A percentile compares a stretch with the other conserved stretches of the same genome.
phyloP scores from a whole-genome alignment of 2,797 vertebrate species.

The Petrocephalus sullivani region DNA sequence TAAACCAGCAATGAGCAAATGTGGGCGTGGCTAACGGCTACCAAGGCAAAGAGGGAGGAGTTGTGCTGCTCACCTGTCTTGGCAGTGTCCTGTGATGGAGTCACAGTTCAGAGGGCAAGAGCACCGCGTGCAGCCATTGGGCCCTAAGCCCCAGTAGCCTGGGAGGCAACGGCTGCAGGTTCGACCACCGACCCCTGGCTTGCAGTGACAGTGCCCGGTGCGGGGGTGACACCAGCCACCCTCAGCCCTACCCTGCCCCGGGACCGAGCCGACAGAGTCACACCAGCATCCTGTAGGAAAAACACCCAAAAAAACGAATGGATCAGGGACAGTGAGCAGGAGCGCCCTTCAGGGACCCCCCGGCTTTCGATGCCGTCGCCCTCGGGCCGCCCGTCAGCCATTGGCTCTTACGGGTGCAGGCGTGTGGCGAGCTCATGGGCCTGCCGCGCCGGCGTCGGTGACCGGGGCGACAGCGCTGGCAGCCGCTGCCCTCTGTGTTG shows the following conservation, averaged over 20 bases:
- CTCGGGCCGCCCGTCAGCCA: background rate
- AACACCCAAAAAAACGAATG: background rate
- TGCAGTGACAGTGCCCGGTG: constrained; percentile 81
- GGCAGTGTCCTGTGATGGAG: constrained; percentile 63
- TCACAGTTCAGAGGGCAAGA: constrained; percentile 67
- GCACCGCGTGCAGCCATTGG: constrained; percentile 70
- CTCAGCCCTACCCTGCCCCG: constrained; percentile 47
- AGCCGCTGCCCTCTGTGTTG: constrained; percentile 73
- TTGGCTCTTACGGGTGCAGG: constrained; percentile 69
- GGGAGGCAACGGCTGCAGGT: constrained; percentile 69
- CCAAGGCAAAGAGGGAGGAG: background rate
- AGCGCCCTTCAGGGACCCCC: background rate
- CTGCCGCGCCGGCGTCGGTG: constrained; percentile 64
- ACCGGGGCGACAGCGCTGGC: constrained; percentile 71
- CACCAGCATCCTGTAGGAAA: constrained; percentile 70
- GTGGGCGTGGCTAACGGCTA: background rate
- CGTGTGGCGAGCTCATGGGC: constrained; percentile 61
- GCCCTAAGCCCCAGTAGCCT: constrained; percentile 78
- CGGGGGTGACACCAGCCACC: constrained; percentile 70
- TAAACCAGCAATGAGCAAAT: background rate
- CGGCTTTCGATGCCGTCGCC: background rate
- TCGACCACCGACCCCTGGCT: constrained; percentile 67
- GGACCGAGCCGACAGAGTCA: constrained; percentile 65
- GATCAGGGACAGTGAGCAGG: background rate
- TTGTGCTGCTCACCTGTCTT: constrained; percentile 54